Conservation (phyloP, 2,797 vertebrate species). For the Benthosema pterotum region DNA sequence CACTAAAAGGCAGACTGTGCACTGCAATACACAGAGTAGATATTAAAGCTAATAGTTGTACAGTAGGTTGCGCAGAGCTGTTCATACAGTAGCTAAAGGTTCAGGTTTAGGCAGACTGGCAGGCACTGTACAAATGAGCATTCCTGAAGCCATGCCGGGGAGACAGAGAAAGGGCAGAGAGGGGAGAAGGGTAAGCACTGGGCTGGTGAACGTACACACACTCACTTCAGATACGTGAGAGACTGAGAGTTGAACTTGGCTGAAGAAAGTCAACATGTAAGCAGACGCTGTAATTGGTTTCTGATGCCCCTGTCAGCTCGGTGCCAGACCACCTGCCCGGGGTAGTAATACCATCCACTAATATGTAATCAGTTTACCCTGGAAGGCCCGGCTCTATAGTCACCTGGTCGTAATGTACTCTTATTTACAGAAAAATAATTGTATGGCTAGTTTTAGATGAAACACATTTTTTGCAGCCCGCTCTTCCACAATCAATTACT, state of each 20-base stretch:
- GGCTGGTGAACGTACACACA: constrained; percentile 60
- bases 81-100: constrained; percentile 23
- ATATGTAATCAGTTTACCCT: constrained; percentile 33
- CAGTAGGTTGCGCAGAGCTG: not conserved
- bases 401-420: too few species aligned
- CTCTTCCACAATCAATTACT: too few species aligned
- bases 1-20: too few species aligned
- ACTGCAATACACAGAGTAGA: too few species aligned
- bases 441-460: too few species aligned
- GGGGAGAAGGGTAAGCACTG: constrained; percentile 31
- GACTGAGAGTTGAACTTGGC: constrained; percentile 86
- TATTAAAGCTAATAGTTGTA: too few species aligned
- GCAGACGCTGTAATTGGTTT: constrained; percentile 83
- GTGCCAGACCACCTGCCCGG: constrained; percentile 84
- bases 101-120: constrained; percentile 30
- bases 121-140: constrained; percentile 25
- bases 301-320: constrained; percentile 79
- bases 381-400: constrained; percentile 11
- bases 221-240: constrained; percentile 74
- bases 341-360: constrained; percentile 48
- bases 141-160: constrained; percentile 51
- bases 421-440: too few species aligned
- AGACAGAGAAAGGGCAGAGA: constrained; percentile 22
- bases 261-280: constrained; percentile 68
- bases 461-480: too few species aligned